These are phyloP conservation scores for Squalus acanthias DNA, from an alignment of 2,797 vertebrate species.

Conservation along the genomic window DNA sequence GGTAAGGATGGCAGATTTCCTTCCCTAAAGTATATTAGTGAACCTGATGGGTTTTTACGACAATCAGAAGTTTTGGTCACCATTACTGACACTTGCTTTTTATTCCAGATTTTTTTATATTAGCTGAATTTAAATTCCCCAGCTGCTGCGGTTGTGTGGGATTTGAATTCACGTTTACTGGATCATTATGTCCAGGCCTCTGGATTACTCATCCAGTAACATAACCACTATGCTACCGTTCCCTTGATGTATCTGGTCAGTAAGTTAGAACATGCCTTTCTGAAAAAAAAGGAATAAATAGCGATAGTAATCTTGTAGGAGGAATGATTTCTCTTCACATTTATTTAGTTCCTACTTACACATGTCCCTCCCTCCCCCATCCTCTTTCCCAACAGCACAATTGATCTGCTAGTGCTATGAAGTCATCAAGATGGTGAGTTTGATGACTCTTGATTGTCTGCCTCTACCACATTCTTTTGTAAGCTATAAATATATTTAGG, in stretches of 20 bases:
- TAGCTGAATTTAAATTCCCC: no score
- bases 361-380: neutral
- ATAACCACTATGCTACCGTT: no score
- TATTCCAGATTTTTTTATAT: no score
- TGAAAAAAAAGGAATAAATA: neutral
- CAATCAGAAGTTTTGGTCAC: no score
- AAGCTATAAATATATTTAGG: neutral
- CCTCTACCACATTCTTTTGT: neutral
- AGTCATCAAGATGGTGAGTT: neutral
- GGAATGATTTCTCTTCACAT: neutral
- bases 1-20: no score
- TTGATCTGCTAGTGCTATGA: neutral
- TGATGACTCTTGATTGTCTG: neutral
- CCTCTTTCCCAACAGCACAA: neutral
- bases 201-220: no score
- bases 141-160: no score
- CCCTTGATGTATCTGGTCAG: neutral
- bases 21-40: no score
- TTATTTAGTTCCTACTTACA: neutral
- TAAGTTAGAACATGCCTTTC: neutral
- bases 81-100: no score
- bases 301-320: neutral
- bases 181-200: no score
- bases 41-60: no score
- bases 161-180: no score